Evolutionary conservation across 2,888 invertebrate species (phyloP), one percentile per base, ranked within the genome.

Genomic region (Aelia acuminata): DNA sequence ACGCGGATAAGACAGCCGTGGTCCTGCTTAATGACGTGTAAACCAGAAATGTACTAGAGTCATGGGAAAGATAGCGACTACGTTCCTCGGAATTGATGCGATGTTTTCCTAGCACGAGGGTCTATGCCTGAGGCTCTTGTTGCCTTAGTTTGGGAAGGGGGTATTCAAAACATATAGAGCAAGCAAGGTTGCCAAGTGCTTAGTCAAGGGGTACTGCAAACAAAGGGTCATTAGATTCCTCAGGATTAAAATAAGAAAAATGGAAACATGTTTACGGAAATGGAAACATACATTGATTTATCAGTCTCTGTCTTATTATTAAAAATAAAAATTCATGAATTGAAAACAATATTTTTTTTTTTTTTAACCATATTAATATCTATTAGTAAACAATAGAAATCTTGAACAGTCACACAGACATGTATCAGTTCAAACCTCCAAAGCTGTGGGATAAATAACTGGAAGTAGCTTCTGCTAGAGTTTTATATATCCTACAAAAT

Each of bases 31-130:
- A 80, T 80, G 80, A 80, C 80, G 80, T 80, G 80, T 80, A 80
- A 80, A 80, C 80, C 80, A 80, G 80, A 80, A 80, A 80, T 80
- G 43, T 80, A 80, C 80, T 80, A 39, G 43, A 47, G 43, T 43
- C 80, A 80, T 80, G 80, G 80, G 80, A 80, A 80, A 80, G 80
- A 80, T 39, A 80, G 80, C 4, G 80, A 7, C 43, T 39, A 80
- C 80, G 43, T 5, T 39, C 43, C 43, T 80, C 43, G 43, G 80
- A 80, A 80, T 80, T 80, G 43, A 80, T 80, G 80, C 80, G 43
- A 80, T 80, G 80, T 80, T 80, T 80, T 80, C 80, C 80, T 43
- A 80, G 22, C 80, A 80, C 80, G 80, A 80, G 80, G 80, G 80
- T 43, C 80, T 80, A 43, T 10, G 43, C 80, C 80, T 70, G 31